Evolutionary conservation across 2,888 invertebrate species (phyloP), one percentile per base, ranked within the genome.

Genomic region (Mesorhabditis sp.): DNA sequence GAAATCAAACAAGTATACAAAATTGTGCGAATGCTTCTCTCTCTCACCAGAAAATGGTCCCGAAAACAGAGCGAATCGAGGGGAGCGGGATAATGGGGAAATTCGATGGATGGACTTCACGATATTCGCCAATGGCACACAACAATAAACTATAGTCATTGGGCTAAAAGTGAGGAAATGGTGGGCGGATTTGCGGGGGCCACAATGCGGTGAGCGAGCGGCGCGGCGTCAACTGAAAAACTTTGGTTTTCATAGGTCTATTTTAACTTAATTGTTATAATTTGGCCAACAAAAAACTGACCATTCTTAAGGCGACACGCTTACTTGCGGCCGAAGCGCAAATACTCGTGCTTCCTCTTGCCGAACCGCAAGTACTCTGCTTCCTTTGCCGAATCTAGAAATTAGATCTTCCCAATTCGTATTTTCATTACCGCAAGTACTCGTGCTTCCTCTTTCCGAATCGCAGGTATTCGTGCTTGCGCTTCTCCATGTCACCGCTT

Each of bases 281-380:
- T 28, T 28, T 28, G 28, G 28, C 28, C 28, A 28, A 28, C 28
- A 28, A 28, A 28, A 50, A 50, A 50, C 58, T 50, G 10, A 50
- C 58, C 58, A 50, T 13, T 50, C 2, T 50, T 28, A 50, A n/a
- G 3, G 41, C 5, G 28, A 67, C 67, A 15, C 28, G 67, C 65
- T 76, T 71, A 80, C 70, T 80, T 80, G 73, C 80, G 77, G 67
- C 83, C 83, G 74, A 83, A 83, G 65, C 83, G 75, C 68, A 84
- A 73, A 69, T 85, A 84, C 71, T 83, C 85, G 80, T 85, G 85
- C 79, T 85, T 85, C 72, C 84, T 78, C 80, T 84, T 84, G 67
- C 80, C 82, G 74, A 82, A 81, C 67, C 70, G 70, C 42, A 83
- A 67, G 69, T 84, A 83, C 67, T 83, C 84, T 84, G 84, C 77